phyloP scores from a whole-genome alignment of 2,797 vertebrate species.

The Rhinatrema bivittatum region DNA sequence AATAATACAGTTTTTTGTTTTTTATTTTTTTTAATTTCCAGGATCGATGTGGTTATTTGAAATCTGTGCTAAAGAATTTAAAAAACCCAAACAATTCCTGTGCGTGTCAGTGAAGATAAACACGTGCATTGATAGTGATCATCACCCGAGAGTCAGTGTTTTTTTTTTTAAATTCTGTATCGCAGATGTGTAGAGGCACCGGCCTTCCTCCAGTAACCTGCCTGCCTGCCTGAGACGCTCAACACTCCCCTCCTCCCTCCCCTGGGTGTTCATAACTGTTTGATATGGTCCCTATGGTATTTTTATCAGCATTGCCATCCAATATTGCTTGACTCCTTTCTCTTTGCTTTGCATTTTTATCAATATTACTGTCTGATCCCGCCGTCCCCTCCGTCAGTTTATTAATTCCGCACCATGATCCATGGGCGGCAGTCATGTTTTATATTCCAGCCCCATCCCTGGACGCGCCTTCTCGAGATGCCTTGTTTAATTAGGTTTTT shows the following conservation, averaged over 20 bases:
- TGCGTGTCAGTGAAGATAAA: no score
- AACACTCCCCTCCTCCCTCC: background rate
- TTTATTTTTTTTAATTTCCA: no score
- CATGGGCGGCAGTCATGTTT: conserved; percentile 40
- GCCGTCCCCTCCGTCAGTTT: conserved; percentile 36
- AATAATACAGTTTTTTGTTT: no score
- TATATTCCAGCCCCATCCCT: conserved; percentile 53
- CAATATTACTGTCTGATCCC: conserved; percentile 44
- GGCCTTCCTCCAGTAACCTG: no score
- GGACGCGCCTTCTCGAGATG: conserved; percentile 45
- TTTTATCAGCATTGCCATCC: conserved; percentile 42
- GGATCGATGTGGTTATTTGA: no score
- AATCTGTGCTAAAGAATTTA: no score
- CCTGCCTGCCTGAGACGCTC: no score
- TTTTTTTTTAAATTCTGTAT: no score
- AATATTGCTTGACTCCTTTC: conserved; percentile 39
- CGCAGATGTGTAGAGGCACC: no score
- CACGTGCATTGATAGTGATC: no score
- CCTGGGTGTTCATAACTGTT: background rate
- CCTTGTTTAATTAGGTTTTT: conserved; percentile 66
- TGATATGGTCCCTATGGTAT: background rate
- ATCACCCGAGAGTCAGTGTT: no score
- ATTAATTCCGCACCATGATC: conserved; percentile 70
- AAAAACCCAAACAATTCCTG: no score
- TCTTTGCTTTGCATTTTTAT: conserved; percentile 59